phyloP scores from a whole-genome alignment of 2,797 vertebrate genomes.

The Micromesistius poutassou region DNA sequence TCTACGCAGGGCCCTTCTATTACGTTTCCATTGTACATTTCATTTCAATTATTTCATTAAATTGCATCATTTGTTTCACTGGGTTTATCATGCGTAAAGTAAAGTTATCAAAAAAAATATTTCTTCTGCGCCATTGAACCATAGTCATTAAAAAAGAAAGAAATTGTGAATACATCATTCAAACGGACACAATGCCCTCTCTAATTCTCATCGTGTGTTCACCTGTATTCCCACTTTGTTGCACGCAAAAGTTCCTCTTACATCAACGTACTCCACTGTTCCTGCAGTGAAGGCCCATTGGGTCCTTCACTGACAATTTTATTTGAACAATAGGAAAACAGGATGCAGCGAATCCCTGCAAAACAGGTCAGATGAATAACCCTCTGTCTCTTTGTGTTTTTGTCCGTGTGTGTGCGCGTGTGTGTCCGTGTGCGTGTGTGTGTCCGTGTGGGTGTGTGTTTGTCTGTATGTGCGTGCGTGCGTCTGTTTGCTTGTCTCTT shows the following conservation, averaged over 20 bases:
- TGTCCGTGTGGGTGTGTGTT: constrained; percentile 10
- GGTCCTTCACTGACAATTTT: not conserved
- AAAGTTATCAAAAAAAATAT: not conserved
- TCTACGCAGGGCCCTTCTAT: not conserved
- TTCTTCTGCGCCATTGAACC: not conserved
- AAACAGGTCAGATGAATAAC: not conserved
- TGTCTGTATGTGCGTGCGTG: constrained; percentile 23
- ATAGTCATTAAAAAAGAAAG: not conserved
- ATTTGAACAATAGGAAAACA: not conserved
- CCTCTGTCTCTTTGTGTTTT: not conserved
- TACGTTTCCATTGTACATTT: not conserved
- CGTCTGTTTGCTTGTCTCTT: constrained; percentile 52
- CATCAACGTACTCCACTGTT: not conserved
- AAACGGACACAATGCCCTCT: not conserved
- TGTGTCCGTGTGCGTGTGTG: constrained; percentile 14
- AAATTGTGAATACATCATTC: not conserved
- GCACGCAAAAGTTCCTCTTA: not conserved
- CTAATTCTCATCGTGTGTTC: not conserved
- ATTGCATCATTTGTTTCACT: not conserved
- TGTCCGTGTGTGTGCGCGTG: not conserved
- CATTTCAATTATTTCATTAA: not conserved
- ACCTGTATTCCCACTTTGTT: not conserved
- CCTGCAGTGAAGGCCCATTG: not conserved
- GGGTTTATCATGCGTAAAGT: not conserved
- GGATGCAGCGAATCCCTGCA: not conserved